A percentile compares a stretch with the other conserved stretches of the same genome.
Conservation (phyloP, 2,888 invertebrate species). For the Desoria tigrina region DNA sequence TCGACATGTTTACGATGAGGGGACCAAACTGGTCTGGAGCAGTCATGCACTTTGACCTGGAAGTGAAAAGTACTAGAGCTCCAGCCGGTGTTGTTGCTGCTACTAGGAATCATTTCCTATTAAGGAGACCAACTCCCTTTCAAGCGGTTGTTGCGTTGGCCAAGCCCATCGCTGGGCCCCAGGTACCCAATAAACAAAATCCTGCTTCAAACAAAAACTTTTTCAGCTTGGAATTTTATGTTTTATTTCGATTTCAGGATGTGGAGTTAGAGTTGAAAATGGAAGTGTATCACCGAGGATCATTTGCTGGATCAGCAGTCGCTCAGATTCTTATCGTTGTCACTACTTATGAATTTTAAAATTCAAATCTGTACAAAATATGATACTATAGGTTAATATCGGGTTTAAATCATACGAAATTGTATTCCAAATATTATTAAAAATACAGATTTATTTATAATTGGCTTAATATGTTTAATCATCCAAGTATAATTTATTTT, state of each 20-base stretch:
- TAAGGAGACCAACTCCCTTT: slow-evolving; percentile 61
- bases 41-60: slow-evolving; percentile 72
- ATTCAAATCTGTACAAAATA: too few species aligned
- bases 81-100: slow-evolving; percentile 61
- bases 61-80: slow-evolving; percentile 64
- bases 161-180: slow-evolving; percentile 77
- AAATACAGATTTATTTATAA: too few species aligned
- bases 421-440: too few species aligned
- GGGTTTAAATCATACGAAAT: too few species aligned
- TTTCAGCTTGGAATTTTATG: too few species aligned
- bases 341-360: slow-evolving; percentile 76
- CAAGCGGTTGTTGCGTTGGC: slow-evolving; percentile 77
- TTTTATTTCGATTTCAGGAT: slow-evolving; percentile 59
- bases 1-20: slow-evolving; percentile 84
- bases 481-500: too few species aligned
- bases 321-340: slow-evolving; percentile 84
- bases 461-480: too few species aligned
- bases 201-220: too few species aligned
- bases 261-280: slow-evolving; percentile 83
- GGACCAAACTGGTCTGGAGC: slow-evolving; percentile 74
- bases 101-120: slow-evolving; percentile 59
- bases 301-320: slow-evolving; percentile 77
- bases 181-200: too few species aligned
- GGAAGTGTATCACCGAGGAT: slow-evolving; percentile 73
- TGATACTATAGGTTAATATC: too few species aligned